Conservation (phyloP, 2,113 vertebrate genomes). For the Macroglossus sobrinus region DNA sequence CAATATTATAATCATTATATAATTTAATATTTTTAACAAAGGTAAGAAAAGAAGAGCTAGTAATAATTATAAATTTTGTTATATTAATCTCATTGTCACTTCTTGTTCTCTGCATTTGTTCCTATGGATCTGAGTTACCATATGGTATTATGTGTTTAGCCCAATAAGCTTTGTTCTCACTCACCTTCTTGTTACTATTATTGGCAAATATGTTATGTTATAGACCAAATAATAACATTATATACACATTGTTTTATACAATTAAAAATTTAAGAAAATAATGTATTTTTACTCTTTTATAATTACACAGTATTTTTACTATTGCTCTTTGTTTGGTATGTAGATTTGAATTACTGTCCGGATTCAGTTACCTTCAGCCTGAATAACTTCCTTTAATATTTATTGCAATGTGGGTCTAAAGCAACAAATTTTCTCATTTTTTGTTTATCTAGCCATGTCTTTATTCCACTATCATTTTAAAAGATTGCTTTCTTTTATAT, state of each 20-base stretch:
- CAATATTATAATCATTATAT: not conserved
- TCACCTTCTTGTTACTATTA: not conserved
- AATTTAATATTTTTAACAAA: not conserved
- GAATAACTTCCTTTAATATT: not conserved
- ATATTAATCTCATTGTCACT: not conserved
- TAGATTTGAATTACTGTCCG: not conserved
- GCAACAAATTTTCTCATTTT: not conserved
- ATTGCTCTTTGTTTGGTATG: not conserved
- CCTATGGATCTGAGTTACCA: not conserved
- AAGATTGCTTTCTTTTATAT: not conserved
- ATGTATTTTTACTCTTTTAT: not conserved
- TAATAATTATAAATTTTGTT: not conserved
- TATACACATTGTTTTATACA: not conserved
- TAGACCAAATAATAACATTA: not conserved
- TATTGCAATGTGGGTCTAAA: not conserved
- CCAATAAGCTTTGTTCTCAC: not conserved
- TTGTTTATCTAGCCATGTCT: not conserved
- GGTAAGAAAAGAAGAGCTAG: not conserved
- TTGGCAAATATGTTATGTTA: not conserved
- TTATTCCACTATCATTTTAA: not conserved
- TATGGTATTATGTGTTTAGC: not conserved
- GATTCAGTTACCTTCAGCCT: not conserved
- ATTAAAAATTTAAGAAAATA: not conserved
- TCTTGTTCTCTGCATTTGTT: not conserved
- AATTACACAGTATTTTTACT: not conserved